A percentile compares a stretch with the other conserved stretches of the same genome.
Evolutionary conservation across 2,113 vertebrate species (phyloP).

Genomic region (Sula dactylatra): DNA sequence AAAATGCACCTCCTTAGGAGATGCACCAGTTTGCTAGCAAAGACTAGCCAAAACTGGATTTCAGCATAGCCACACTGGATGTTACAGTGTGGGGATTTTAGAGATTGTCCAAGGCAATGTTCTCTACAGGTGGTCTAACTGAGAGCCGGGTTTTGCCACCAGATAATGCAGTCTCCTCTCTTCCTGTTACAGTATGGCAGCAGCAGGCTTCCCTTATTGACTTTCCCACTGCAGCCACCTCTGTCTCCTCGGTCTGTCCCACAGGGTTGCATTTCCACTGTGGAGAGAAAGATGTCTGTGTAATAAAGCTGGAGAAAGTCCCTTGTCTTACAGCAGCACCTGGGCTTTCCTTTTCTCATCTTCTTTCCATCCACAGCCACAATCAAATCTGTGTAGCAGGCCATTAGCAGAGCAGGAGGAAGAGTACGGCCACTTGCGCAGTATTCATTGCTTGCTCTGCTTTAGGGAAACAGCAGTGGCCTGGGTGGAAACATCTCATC

Average conservation of each 20-base stretch:
- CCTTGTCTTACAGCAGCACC: not conserved
- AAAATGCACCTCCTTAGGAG: not conserved
- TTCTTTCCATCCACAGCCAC: not conserved
- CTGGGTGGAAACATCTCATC: not conserved
- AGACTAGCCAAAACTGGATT: not conserved
- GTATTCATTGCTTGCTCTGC: not conserved
- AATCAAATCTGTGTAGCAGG: not conserved
- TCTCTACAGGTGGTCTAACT: not conserved
- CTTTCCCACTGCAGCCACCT: not conserved
- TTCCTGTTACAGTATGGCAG: not conserved
- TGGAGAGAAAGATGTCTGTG: not conserved
- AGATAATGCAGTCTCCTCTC: not conserved
- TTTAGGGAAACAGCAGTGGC: not conserved
- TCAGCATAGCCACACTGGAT: not conserved
- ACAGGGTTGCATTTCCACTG: not conserved
- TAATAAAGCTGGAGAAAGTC: not conserved
- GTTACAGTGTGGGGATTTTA: not conserved
- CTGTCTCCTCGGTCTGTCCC: not conserved
- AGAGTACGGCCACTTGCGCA: not conserved
- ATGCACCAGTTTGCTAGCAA: not conserved
- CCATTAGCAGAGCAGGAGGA: not conserved
- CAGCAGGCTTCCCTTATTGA: not conserved
- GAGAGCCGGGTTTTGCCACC: not conserved
- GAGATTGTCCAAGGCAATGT: not conserved
- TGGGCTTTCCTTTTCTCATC: not conserved